phyloP scores from a whole-genome alignment of 2,888 invertebrate species.

The Scotopteryx bipunctaria region DNA sequence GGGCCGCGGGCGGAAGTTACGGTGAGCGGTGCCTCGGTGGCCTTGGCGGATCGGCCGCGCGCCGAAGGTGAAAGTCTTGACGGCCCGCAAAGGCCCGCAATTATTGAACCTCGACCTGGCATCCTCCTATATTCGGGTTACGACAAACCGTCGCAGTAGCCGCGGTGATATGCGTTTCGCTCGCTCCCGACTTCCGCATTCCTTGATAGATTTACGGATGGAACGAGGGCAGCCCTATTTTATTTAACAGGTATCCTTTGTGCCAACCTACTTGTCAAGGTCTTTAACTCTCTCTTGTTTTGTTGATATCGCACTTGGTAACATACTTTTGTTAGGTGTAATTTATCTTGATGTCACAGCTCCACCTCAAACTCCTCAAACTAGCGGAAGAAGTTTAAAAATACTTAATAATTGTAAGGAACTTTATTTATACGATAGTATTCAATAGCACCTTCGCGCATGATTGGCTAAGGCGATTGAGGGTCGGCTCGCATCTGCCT shows the following conservation, averaged over 20 bases:
- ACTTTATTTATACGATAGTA: constrained; percentile 40
- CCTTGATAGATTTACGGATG: constrained; percentile 27
- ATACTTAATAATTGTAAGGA: constrained; percentile 45
- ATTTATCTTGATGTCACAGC: neutral
- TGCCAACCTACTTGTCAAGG: neutral
- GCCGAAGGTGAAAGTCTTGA: constrained; percentile 81
- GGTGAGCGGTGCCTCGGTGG: constrained; percentile 70
- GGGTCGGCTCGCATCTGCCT: constrained; percentile 68
- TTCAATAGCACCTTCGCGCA: constrained; percentile 65
- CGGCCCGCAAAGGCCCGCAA: constrained; percentile 70
- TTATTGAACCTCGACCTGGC: constrained; percentile 78
- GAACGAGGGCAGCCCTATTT: constrained; percentile 22
- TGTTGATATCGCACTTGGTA: too few relatives aligned
- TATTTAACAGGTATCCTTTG: constrained; percentile 14
- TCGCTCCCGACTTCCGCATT: constrained; percentile 59
- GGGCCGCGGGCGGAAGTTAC: constrained; percentile 67
- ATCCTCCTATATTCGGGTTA: constrained; percentile 70
- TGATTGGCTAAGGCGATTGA: constrained; percentile 69
- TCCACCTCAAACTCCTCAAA: constrained; percentile 3
- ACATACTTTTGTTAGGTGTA: too few relatives aligned
- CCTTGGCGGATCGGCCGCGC: constrained; percentile 72
- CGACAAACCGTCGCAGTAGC: constrained; percentile 42
- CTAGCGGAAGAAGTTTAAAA: constrained; percentile 21
- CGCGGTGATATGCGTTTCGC: constrained; percentile 39
- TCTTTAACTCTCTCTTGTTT: neutral